Evolutionary conservation across 2,888 invertebrate genomes (phyloP), one percentile per base, ranked within the genome.

Genomic region (Lasioglossum leucozonium): DNA sequence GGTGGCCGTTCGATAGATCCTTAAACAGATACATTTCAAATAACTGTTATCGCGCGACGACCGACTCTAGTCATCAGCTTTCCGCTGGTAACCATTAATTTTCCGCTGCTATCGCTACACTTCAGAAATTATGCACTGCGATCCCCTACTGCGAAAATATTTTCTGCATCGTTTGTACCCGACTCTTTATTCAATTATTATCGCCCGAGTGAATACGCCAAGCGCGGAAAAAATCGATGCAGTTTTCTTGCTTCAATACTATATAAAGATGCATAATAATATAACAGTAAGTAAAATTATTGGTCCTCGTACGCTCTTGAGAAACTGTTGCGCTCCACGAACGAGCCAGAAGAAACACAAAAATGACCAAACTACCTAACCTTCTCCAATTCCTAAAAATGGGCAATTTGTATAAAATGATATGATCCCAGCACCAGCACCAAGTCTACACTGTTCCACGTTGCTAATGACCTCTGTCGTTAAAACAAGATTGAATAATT

Each of bases 21-120:
- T 65, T 18, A 34, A 34, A 65, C 65, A 65, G 65, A 65, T 65
- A 65, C 65, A 65, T 65, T 18, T 47, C 18, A 30, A 72, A 34
- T 47, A 72, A 44, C 30, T 34, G 30, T 51, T 34, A 30, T 72
- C 18, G 30, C 26, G 3, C 18, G 42, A 44, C 18, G 65, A 65
- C 34, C 18, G 65, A 22, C 65, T 34, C 34, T n/a, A 10, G 34
- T 65, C 65, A 37, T 65, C 65, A 22, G 18, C 34, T 65, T 8
- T 34, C 65, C 34, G 65, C 22, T 55, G 34, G 22, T 4, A 65
- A 34, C 34, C 65, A 37, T 34, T 65, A 34, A 65, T 65, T 65
- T 65, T 34, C 65, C 22, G 30, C 30, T 11, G 30, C 62, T 62
- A 62, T 62, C 62, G 65, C 65, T 18, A 8, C 42, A 16, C 22